These are phyloP conservation scores for Tachysurus vachellii DNA, from an alignment of 2,113 vertebrate genomes.

Conservation along the genomic window DNA sequence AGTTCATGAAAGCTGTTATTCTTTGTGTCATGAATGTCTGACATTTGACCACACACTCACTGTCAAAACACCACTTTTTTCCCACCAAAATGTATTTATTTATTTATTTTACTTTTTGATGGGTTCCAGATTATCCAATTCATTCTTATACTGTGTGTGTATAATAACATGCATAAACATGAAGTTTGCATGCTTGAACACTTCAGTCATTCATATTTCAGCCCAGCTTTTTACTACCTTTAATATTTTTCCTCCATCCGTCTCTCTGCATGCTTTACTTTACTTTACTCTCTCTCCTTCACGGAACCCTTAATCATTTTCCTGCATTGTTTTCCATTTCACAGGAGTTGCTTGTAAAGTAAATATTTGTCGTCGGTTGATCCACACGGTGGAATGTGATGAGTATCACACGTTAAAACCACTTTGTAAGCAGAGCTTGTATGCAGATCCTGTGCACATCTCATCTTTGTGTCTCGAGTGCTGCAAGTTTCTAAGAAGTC, in stretches of 20 bases:
- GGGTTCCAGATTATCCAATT: neutral
- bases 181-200: neutral
- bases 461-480: neutral
- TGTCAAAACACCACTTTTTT: neutral
- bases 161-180: neutral
- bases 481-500: neutral
- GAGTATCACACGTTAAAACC: neutral
- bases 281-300: neutral
- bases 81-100: too few relatives aligned
- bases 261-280: neutral
- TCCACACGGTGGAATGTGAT: neutral
- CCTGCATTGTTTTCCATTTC: neutral
- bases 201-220: neutral
- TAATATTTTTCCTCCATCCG: neutral
- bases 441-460: neutral
- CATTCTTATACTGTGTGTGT: neutral
- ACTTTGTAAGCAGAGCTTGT: neutral
- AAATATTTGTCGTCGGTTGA: constrained; percentile 25
- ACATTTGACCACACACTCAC: neutral
- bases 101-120: neutral
- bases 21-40: neutral
- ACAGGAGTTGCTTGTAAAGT: neutral
- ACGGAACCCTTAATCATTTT: neutral
- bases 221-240: neutral
- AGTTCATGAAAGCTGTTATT: neutral